Conservation (phyloP, 2,113 vertebrate species). For the Malurus alboscapulatus region DNA sequence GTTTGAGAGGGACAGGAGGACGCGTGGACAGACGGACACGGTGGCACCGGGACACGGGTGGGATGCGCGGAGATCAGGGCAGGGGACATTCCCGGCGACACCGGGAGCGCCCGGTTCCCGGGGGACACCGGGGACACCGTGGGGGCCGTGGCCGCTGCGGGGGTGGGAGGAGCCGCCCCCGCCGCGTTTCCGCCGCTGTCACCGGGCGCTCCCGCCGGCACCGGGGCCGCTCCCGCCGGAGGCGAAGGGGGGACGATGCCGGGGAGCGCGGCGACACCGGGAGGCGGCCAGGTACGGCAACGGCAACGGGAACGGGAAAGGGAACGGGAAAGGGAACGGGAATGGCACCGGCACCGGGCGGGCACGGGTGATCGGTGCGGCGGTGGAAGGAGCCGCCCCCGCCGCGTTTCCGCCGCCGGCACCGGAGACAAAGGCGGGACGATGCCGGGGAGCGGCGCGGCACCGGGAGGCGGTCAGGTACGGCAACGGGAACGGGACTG, state of each 20-base stretch:
- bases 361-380: too few species aligned
- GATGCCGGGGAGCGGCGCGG: neutral
- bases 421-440: neutral
- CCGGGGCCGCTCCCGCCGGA: neutral
- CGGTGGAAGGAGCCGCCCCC: too few species aligned
- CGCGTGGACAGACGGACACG: neutral
- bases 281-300: neutral
- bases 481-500: neutral
- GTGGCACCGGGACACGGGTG: neutral
- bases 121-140: neutral
- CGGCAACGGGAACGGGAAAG: neutral
- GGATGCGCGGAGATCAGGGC: neutral
- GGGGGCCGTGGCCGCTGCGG: neutral
- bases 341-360: neutral
- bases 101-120: too few species aligned
- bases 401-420: neutral
- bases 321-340: neutral
- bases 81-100: neutral
- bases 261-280: neutral
- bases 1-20: neutral
- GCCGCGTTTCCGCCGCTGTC: neutral
- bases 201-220: neutral
- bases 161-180: neutral
- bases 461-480: neutral
- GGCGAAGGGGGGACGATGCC: neutral